Evolutionary conservation across 2,113 vertebrate species (phyloP).

Genomic region (Clarias macrocephalus): DNA sequence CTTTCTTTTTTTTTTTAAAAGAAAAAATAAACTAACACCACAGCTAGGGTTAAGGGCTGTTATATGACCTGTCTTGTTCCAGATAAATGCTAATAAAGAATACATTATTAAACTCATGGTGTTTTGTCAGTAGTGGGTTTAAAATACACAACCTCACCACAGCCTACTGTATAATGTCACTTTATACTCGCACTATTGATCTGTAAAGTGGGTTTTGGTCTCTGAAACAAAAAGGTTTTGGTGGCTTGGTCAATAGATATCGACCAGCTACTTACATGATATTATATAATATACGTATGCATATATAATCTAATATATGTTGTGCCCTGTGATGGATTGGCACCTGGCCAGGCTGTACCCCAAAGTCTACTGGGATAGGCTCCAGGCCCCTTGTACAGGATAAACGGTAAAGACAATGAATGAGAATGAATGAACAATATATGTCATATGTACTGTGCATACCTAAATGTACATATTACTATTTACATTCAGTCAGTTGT

Average conservation of each 20-base stretch:
- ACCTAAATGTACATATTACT: not conserved
- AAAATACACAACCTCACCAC: not conserved
- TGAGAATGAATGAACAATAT: no score
- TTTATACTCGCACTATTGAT: conserved; percentile 1
- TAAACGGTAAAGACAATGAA: no score
- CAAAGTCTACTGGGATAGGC: no score
- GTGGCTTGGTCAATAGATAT: not conserved
- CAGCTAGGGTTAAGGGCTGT: not conserved
- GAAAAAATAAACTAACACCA: not conserved
- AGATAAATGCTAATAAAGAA: not conserved
- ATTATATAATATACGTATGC: not conserved
- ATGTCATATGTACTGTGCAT: no score
- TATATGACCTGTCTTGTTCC: not conserved
- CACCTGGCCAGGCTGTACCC: no score
- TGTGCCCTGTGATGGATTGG: no score
- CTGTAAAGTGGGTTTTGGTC: not conserved
- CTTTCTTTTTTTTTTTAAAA: not conserved
- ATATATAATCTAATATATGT: no score
- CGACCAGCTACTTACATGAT: not conserved
- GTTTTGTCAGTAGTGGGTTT: not conserved
- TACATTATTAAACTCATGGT: not conserved
- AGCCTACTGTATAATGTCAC: not conserved
- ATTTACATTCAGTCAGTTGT: not conserved
- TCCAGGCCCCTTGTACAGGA: no score
- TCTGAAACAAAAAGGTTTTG: not conserved